Evolutionary conservation across 35 echinoderm and acorn worm species (phyloP).

Genomic region (Anneissia japonica): DNA sequence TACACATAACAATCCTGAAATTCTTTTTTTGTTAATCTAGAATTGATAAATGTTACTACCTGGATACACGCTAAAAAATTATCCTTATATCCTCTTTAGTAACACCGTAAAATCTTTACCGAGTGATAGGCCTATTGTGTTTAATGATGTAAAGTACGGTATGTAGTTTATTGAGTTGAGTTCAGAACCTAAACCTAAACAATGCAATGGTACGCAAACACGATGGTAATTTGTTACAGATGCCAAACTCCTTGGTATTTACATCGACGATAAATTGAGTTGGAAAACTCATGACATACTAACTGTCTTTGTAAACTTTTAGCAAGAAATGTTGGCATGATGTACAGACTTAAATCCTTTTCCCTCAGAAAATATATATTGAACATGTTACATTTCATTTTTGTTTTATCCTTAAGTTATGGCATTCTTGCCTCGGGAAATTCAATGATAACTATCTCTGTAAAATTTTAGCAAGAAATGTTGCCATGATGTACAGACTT

Average conservation of each 20-base stretch:
- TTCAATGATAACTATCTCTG: background rate
- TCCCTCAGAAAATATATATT: too few relatives aligned
- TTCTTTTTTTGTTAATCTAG: background rate
- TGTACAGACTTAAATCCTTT: too few relatives aligned
- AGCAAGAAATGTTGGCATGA: too few relatives aligned
- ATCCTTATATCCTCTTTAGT: background rate
- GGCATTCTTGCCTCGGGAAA: background rate
- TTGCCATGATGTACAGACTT: too few relatives aligned
- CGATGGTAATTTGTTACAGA: too few relatives aligned
- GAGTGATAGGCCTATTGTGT: background rate
- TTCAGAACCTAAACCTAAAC: too few relatives aligned
- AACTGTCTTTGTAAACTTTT: background rate
- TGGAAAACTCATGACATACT: background rate
- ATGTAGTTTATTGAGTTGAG: too few relatives aligned
- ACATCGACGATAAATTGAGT: background rate
- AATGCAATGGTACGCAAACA: too few relatives aligned
- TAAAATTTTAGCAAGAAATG: too few relatives aligned
- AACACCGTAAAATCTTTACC: background rate
- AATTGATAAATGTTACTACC: background rate
- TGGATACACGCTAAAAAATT: slow-evolving; percentile 8
- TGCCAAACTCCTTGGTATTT: too few relatives aligned
- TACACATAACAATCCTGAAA: background rate
- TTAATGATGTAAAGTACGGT: background rate
- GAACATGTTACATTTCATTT: too few relatives aligned
- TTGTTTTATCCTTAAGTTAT: too few relatives aligned